These are phyloP conservation scores for Typhlichthys eigenmanni DNA, from an alignment of 2,797 vertebrate species.

Conservation along the genomic window DNA sequence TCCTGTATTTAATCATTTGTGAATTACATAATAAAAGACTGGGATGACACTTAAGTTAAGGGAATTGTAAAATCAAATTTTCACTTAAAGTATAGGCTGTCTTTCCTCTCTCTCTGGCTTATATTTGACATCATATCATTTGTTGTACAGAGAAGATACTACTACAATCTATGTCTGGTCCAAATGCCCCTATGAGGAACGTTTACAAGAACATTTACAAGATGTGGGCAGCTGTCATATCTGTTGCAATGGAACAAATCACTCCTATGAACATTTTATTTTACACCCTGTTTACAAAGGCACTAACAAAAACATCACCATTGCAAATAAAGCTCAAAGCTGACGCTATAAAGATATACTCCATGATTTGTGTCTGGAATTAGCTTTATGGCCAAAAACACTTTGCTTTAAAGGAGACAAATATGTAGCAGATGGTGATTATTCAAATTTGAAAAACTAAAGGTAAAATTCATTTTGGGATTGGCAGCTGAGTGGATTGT, in stretches of 20 bases:
- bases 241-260: slow-evolving; percentile 57
- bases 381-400: too few relatives aligned
- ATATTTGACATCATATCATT: slow-evolving; percentile 56
- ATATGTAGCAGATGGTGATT: too few relatives aligned
- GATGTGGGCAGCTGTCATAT: slow-evolving; percentile 53
- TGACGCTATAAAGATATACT: too few relatives aligned
- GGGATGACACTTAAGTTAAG: slow-evolving; percentile 47
- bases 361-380: too few relatives aligned
- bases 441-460: too few relatives aligned
- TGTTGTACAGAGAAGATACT: slow-evolving; percentile 40
- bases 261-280: slow-evolving; percentile 64
- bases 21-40: slow-evolving; percentile 28
- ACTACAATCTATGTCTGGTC: slow-evolving; percentile 48
- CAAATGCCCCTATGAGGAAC: slow-evolving; percentile 46
- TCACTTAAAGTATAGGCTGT: slow-evolving; percentile 64
- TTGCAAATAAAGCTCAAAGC: slow-evolving; percentile 18
- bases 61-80: slow-evolving; percentile 54
- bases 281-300: slow-evolving; percentile 32
- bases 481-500: too few relatives aligned
- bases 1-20: slow-evolving; percentile 43
- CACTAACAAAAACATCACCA: slow-evolving; percentile 41
- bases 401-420: too few relatives aligned
- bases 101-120: slow-evolving; percentile 40
- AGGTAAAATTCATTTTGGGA: too few relatives aligned
- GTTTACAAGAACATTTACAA: slow-evolving; percentile 33